Percentiles rank a stretch among this genome's conserved stretches.
Conservation (phyloP, 92 coral and sea anemone genomes). For the Meandrina meandrites region DNA sequence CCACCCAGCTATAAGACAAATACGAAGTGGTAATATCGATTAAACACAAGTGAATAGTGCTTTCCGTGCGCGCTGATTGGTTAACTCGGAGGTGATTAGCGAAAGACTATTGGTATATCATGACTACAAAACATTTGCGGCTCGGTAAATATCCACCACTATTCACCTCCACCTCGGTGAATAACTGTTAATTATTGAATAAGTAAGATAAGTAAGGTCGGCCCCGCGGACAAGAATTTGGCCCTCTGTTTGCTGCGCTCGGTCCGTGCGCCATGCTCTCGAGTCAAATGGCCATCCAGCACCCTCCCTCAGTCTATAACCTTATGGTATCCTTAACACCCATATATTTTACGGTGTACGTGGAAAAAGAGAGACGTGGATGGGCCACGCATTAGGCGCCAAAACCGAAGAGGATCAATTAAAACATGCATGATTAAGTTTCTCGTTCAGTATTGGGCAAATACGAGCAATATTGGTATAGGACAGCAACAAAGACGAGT, state of each 20-base stretch:
- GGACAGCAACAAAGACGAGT: not conserved
- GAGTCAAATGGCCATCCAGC: not conserved
- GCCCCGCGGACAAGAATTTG: not conserved
- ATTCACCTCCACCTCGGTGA: too few relatives aligned
- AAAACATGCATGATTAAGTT: not conserved
- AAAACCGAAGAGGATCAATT: not conserved
- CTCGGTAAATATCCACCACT: too few relatives aligned
- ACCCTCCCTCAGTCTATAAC: not conserved
- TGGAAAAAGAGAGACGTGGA: not conserved
- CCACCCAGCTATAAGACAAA: slow-evolving; percentile 19
- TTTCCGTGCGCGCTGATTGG: too few relatives aligned
- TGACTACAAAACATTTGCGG: too few relatives aligned
- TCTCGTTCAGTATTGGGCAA: not conserved
- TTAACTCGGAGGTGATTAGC: too few relatives aligned
- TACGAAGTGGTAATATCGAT: not conserved
- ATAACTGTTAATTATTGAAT: too few relatives aligned
- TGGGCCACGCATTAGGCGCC: not conserved
- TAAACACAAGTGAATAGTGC: too few relatives aligned
- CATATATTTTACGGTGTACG: not conserved
- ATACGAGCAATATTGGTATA: too few relatives aligned
- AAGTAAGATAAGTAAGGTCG: not conserved
- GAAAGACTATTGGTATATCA: too few relatives aligned
- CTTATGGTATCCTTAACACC: not conserved
- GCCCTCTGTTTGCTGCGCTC: not conserved
- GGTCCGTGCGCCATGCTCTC: not conserved